phyloP scores from a whole-genome alignment of 2,797 vertebrate genomes.

The Peromyscus attwateri region DNA sequence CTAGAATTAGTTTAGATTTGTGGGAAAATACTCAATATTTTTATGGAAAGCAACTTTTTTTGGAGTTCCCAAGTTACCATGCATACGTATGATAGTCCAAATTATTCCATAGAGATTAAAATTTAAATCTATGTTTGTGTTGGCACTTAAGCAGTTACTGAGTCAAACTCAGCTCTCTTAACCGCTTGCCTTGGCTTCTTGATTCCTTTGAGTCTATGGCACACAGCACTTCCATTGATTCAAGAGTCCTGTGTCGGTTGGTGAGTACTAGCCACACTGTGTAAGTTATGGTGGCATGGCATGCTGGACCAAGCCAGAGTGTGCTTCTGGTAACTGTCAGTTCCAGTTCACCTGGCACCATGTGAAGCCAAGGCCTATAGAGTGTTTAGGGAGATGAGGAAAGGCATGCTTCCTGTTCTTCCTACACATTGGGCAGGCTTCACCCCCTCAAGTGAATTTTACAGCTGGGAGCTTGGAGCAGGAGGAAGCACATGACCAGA shows the following conservation, averaged over 20 bases:
- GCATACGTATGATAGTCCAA: background rate
- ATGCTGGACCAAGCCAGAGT: background rate
- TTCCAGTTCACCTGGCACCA: background rate
- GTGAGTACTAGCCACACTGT: background rate
- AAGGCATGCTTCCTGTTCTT: conserved; percentile 42
- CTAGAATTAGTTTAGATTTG: conserved; percentile 57
- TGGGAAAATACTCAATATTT: conserved; percentile 51
- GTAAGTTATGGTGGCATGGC: background rate
- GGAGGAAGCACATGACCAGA: background rate
- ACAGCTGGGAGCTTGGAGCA: conserved; percentile 50
- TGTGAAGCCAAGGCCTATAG: background rate
- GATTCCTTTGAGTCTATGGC: conserved; percentile 16
- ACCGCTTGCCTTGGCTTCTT: background rate
- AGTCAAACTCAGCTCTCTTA: background rate
- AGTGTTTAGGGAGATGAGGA: background rate
- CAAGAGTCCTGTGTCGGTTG: background rate
- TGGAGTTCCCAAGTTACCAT: background rate
- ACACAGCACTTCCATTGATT: background rate
- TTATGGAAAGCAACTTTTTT: conserved; percentile 23
- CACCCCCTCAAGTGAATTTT: conserved; percentile 21
- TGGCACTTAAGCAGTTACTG: background rate
- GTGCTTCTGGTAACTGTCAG: background rate
- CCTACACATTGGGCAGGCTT: background rate
- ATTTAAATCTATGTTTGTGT: background rate
- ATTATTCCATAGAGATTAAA: conserved; percentile 20